These are phyloP conservation scores for Ianthella basta DNA, from an alignment of 37 sponge, comb jelly and placozoan genomes.

Conservation along the genomic window DNA sequence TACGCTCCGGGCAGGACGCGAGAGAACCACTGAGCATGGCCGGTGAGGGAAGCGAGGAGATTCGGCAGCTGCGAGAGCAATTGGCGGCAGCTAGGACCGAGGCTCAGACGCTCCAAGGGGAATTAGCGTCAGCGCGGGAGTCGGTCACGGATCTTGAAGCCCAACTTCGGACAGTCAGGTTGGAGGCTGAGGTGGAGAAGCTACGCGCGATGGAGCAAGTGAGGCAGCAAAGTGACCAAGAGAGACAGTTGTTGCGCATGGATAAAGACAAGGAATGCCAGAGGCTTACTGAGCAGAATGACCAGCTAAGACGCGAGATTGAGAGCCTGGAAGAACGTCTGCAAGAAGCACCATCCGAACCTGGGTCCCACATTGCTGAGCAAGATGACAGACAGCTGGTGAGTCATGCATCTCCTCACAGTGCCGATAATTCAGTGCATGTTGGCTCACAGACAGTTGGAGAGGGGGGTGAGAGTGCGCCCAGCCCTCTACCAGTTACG, in stretches of 20 bases:
- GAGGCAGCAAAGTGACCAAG: background rate
- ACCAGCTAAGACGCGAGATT: conserved; percentile 12
- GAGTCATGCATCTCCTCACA: too few species aligned
- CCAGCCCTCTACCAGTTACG: too few species aligned
- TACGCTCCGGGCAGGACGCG: background rate
- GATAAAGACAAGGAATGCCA: background rate
- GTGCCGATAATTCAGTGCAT: too few species aligned
- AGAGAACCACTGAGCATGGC: too few species aligned
- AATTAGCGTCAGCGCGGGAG: background rate
- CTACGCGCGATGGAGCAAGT: conserved; percentile 2
- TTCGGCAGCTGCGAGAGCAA: background rate
- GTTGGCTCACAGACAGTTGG: too few species aligned
- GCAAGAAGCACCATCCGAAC: too few species aligned
- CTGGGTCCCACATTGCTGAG: too few species aligned
- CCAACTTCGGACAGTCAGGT: background rate
- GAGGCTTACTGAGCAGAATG: background rate
- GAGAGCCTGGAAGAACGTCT: too few species aligned
- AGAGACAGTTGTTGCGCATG: background rate
- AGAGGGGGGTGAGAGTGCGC: too few species aligned
- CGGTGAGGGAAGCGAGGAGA: background rate
- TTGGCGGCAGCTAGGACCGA: background rate
- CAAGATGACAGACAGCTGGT: too few species aligned
- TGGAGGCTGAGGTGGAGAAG: background rate
- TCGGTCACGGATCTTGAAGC: background rate
- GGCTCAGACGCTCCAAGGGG: background rate